These are phyloP conservation scores for Tamandua tetradactyla DNA, from an alignment of 2,797 vertebrate species.

Conservation along the genomic window DNA sequence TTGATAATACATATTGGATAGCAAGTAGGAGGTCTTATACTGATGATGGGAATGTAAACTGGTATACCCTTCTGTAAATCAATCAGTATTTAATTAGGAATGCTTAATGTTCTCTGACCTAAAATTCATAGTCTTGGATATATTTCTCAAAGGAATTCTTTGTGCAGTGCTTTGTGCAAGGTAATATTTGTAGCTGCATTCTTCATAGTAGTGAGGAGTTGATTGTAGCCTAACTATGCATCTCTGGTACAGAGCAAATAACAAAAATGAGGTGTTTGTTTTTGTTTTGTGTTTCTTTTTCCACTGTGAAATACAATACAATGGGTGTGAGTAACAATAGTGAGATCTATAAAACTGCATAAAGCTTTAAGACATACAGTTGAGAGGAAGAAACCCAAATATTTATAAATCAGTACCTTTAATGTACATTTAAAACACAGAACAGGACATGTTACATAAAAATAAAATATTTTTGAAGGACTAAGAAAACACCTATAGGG, in stretches of 20 bases:
- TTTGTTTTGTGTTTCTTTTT: no score
- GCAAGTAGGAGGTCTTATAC: not conserved
- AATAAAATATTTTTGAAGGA: not conserved
- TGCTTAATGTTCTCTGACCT: not conserved
- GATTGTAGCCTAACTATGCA: not conserved
- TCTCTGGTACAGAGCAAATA: not conserved
- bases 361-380: slow-evolving; percentile 7
- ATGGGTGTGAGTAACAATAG: not conserved
- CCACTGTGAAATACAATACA: not conserved
- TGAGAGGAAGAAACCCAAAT: not conserved
- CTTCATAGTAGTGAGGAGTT: not conserved
- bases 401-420: not conserved
- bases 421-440: not conserved
- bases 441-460: not conserved
- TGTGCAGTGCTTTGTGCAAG: not conserved
- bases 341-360: slow-evolving; percentile 11
- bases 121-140: not conserved
- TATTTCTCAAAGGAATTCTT: not conserved
- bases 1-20: not conserved
- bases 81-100: not conserved
- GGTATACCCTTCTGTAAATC: not conserved
- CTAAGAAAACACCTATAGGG: not conserved
- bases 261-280: not conserved
- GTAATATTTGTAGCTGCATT: not conserved
- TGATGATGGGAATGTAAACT: not conserved